Conservation (phyloP, 30 jellyfish, hydroid and myxozoan species). For the Clytia hemisphaerica region DNA sequence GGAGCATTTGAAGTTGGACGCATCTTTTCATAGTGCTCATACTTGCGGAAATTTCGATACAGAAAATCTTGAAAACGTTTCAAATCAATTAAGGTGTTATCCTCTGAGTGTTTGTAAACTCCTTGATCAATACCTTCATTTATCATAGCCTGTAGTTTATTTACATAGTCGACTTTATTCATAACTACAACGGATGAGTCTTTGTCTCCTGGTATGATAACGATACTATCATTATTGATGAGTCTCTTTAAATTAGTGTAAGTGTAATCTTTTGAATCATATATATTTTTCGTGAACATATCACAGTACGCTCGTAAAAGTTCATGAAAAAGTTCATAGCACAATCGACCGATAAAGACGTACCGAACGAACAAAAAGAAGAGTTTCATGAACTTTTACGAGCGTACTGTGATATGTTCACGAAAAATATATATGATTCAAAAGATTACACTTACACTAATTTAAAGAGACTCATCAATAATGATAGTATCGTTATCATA, state of each 20-base stretch:
- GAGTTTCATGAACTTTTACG: conserved; percentile 16
- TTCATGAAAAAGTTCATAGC: conserved; percentile 16
- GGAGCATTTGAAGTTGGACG: too few species aligned
- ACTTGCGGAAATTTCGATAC: too few species aligned
- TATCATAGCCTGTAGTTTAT: too few species aligned
- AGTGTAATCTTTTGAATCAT: background rate
- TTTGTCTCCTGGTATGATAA: conserved; percentile 7
- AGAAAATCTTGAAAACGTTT: too few species aligned
- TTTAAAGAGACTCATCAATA: background rate
- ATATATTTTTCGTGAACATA: conserved; percentile 5
- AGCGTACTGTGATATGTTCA: background rate
- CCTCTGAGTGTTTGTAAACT: too few species aligned
- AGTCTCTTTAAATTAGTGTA: background rate
- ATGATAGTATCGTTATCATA: background rate
- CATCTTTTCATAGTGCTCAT: too few species aligned
- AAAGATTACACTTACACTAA: background rate
- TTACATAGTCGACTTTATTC: too few species aligned
- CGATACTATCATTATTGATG: background rate
- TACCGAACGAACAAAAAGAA: background rate
- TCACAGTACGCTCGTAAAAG: conserved; percentile 5
- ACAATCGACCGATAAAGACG: background rate
- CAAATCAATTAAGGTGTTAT: too few species aligned
- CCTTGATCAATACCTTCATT: too few species aligned
- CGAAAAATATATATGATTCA: background rate
- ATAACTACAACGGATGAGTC: conserved; percentile 16